Base-by-base conservation (phyloP, 2,888 invertebrate species). In the Eupeodes luniger region DNA sequence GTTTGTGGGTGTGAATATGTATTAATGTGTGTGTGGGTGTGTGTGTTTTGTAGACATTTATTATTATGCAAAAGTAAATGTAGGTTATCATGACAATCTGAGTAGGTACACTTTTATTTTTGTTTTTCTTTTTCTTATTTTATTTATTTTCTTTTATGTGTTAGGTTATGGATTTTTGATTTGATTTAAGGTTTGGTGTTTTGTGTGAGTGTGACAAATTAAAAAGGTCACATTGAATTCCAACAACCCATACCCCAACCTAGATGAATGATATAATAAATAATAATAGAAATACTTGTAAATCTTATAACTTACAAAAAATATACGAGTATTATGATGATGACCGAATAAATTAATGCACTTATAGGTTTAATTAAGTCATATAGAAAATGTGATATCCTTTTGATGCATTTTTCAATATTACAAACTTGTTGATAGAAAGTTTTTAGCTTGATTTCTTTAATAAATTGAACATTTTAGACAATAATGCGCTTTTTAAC, bases 61-160 rank as follows among this genome's bases (percentile, higher is more conserved):
- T 70, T 70, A 77, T 84, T 74, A 84, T 84, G 84, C 87, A 77
- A 87, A 87, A 69, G 55, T 67, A 84, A 87, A 87, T 87, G 80
- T 87, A 77, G 87, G 87, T 87, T 87, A 87, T 87, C 87, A 59
- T 83, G 74, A 81, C 87, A 83, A 87, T 87, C 77, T 62, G 80
- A 84, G 72, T 72, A 34, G 83, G 87, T 76, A 70, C 36, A 53
- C 10, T 4, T 53, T 53, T 69, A n/a, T 69, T 34, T 53, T 69
- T 51, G 5, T 49, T 11, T 3, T 81, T 74, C 16, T 86, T 67
- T 70, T 69, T 81, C 3, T 27, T 27, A 3, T 40, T 3, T 40
- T 40, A 40, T 40, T 5, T 40, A 9, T 9, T 27, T 27, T 40
- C 36, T 40, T 40, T 40, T 40, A 40, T 40, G 4, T 40, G 40